phyloP scores from a whole-genome alignment of 2,888 invertebrate species.

The Leptinotarsa peninsularis region DNA sequence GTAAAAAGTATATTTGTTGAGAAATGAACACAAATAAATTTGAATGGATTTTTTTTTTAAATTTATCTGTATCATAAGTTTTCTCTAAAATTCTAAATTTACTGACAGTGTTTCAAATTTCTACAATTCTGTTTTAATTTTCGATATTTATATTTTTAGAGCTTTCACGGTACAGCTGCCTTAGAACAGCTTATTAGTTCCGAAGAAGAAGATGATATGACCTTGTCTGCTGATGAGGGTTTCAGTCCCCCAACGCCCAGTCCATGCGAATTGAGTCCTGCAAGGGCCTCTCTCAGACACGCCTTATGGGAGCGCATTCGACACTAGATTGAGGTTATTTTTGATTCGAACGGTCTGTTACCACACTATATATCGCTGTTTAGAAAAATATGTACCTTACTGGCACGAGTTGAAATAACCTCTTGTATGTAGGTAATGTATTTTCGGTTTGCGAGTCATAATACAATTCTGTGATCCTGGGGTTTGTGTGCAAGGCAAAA shows the following conservation, averaged over 20 bases:
- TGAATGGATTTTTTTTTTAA: too few relatives aligned
- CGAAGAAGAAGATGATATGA: conserved; percentile 64
- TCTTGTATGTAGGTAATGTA: conserved; percentile 49
- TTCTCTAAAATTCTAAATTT: not conserved
- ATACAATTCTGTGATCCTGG: not conserved
- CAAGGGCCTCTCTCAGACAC: conserved; percentile 59
- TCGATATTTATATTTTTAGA: conserved; percentile 54
- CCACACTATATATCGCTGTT: conserved; percentile 23
- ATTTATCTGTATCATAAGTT: too few relatives aligned
- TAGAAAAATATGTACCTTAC: conserved; percentile 22
- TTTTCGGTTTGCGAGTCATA: conserved; percentile 16
- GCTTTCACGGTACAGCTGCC: conserved; percentile 67
- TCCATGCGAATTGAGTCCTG: conserved; percentile 64
- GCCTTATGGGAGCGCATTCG: conserved; percentile 59
- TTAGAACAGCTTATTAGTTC: conserved; percentile 62
- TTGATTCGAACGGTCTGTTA: conserved; percentile 33
- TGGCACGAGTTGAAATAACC: conserved; percentile 12
- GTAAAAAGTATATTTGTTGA: too few relatives aligned
- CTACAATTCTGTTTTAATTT: conserved; percentile 12
- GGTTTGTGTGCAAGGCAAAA: conserved; percentile 3
- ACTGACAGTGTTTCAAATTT: not conserved
- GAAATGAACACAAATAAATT: too few relatives aligned
- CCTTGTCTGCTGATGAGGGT: conserved; percentile 65
- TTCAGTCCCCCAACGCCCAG: conserved; percentile 67
- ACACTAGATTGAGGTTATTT: conserved; percentile 48